These are phyloP conservation scores for Sterna hirundo DNA, from an alignment of 2,113 vertebrate genomes.

Conservation along the genomic window DNA sequence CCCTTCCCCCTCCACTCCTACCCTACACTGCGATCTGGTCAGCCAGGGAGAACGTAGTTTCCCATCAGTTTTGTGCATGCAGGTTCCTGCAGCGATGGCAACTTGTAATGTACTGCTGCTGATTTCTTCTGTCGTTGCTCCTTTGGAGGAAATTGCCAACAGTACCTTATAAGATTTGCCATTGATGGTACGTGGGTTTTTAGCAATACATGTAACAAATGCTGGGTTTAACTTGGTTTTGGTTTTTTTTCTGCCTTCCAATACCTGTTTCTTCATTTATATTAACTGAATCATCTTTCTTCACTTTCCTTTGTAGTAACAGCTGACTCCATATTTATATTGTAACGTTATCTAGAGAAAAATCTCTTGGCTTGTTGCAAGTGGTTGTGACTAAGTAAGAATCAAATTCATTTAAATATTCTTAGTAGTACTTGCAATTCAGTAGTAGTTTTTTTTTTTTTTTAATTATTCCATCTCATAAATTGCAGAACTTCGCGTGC, in stretches of 20 bases:
- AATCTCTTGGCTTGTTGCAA: neutral
- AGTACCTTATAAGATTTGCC: slow-evolving; percentile 69
- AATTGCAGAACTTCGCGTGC: neutral
- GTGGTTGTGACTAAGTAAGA: neutral
- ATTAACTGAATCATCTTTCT: slow-evolving; percentile 6
- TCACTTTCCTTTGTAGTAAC: neutral
- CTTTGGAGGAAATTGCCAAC: slow-evolving; percentile 66
- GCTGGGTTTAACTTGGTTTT: neutral
- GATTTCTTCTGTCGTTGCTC: slow-evolving; percentile 34
- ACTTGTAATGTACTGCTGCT: slow-evolving; percentile 63
- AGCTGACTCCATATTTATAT: slow-evolving; percentile 61
- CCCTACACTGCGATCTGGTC: slow-evolving; percentile 86
- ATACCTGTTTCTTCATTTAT: neutral
- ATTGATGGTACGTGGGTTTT: slow-evolving; percentile 41
- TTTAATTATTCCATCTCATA: neutral
- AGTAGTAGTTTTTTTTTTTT: neutral
- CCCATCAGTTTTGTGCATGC: slow-evolving; percentile 99
- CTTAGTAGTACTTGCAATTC: neutral
- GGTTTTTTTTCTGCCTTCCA: slow-evolving; percentile 27
- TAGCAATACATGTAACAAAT: slow-evolving; percentile 20
- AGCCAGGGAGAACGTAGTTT: slow-evolving; percentile 88
- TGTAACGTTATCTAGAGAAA: neutral
- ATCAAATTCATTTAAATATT: neutral
- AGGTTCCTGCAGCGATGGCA: slow-evolving; percentile 74
- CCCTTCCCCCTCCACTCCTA: slow-evolving; percentile 81